These are phyloP conservation scores for Equus przewalskii DNA, from an alignment of 2,113 vertebrate genomes.

Conservation along the genomic window DNA sequence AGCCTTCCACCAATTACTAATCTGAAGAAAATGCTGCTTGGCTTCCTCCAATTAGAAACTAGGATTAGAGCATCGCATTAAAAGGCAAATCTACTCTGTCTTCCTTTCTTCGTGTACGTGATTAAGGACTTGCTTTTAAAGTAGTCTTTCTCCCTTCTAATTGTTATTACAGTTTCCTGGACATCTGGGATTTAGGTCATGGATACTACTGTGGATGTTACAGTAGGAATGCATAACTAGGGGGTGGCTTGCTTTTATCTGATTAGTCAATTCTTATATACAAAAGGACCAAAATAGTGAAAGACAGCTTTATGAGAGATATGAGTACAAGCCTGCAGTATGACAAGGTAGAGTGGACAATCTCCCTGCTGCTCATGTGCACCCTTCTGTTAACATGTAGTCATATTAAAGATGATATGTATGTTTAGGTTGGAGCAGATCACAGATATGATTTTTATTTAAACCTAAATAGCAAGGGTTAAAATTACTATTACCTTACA, in stretches of 20 bases:
- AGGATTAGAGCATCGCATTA: not conserved
- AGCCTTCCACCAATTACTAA: slow-evolving; percentile 27
- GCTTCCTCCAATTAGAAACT: slow-evolving; percentile 41
- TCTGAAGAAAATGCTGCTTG: slow-evolving; percentile 36
- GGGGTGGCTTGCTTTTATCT: not conserved
- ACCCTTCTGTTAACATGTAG: not conserved
- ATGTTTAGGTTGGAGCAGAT: slow-evolving; percentile 5
- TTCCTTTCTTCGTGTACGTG: not conserved
- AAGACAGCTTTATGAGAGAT: not conserved
- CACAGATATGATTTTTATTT: slow-evolving; percentile 36
- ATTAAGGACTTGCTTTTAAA: slow-evolving; percentile 36
- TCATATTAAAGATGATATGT: not conserved
- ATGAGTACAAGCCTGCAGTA: not conserved
- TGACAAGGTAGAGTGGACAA: not conserved
- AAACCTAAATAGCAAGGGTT: not conserved
- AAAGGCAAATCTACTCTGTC: not conserved
- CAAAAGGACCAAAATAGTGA: slow-evolving; percentile 1
- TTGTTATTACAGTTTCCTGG: slow-evolving; percentile 51
- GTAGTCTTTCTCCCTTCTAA: slow-evolving; percentile 12
- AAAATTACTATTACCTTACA: not conserved
- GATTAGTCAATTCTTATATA: not conserved
- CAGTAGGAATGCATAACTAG: not conserved
- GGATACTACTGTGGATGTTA: not conserved
- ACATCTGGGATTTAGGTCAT: slow-evolving; percentile 24
- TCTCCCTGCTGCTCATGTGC: not conserved